A percentile compares a stretch with the other conserved stretches of the same genome.
These are phyloP conservation scores for Penaeus chinensis DNA, from an alignment of 1,140 invertebrate genomes.

Conservation along the genomic window DNA sequence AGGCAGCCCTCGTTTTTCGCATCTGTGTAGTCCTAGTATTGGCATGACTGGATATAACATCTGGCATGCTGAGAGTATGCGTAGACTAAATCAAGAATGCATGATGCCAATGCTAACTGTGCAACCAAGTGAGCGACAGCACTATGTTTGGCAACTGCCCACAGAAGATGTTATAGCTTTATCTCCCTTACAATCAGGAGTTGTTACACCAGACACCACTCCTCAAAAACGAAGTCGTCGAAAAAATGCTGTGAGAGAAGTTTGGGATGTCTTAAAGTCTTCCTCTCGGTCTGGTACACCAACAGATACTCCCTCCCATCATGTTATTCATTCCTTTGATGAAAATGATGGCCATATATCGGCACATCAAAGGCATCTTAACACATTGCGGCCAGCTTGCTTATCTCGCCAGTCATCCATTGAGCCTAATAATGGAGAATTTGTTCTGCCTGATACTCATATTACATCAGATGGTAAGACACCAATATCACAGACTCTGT, in stretches of 20 bases:
- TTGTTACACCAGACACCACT: conserved; percentile 16
- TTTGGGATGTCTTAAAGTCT: conserved; percentile 45
- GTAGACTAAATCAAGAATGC: conserved; percentile 49
- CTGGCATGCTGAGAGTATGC: conserved; percentile 58
- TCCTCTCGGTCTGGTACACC: conserved; percentile 44
- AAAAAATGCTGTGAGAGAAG: conserved; percentile 37
- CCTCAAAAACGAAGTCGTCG: not conserved
- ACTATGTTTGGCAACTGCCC: conserved; percentile 50
- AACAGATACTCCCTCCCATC: conserved; percentile 17
- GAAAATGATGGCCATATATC: not conserved
- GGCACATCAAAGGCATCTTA: not conserved
- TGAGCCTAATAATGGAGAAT: conserved; percentile 31
- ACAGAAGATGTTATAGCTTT: conserved; percentile 47
- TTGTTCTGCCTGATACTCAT: conserved; percentile 44
- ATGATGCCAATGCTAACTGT: conserved; percentile 44
- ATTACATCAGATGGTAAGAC: conserved; percentile 33
- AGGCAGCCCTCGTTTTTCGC: conserved; percentile 54
- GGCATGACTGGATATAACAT: conserved; percentile 58
- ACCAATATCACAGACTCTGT: not conserved
- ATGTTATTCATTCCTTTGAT: conserved; percentile 27
- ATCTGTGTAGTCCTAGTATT: conserved; percentile 55
- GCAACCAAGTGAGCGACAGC: conserved; percentile 35
- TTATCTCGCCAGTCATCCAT: conserved; percentile 23
- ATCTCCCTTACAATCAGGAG: conserved; percentile 25
- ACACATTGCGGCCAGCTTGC: conserved; percentile 23